Base-by-base conservation (phyloP, 2,888 invertebrate genomes). In the Enoplolaimus lenunculus region DNA sequence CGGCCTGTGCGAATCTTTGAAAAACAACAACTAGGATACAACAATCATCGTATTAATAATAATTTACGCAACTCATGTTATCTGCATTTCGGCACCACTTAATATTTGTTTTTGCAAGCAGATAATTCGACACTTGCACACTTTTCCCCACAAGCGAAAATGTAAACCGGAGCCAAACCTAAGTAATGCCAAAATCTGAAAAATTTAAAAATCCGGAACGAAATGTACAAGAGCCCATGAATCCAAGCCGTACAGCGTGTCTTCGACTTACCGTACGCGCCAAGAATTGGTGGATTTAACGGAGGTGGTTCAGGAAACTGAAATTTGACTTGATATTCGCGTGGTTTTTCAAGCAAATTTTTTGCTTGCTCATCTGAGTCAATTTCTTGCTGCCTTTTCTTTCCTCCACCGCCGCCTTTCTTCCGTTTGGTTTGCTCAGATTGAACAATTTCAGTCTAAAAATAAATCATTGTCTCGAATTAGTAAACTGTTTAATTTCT, bases 281-380 rank as follows among this genome's bases (percentile, higher is more conserved):
- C 98, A 62, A 99, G 86, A 79, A 99, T 91, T 16, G 98, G 98
- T 45, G 98, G 97, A 81, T 92, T 93, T 68, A 99, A 84, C 64
- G 93, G 92, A 65, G 95, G 89, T 33, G 98, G 95, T 82, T 93
- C 92, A 0, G 97, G 98, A 84, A 98, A 98, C 73, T 88, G 87
- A 84, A 99, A 99, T 84, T 97, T 98, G 74, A 98, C 98, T 75
- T 91, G 85, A 82, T 98, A 98, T 75, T 98, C 98, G 81, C 89
- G 90, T 21, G 95, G 97, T 76, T 87, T 88, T 77, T 90, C 88
- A 74, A 98, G 82, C 69, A 98, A 82, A 80, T 92, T 13, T 68
- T 33, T 26, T 13, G 34, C 13, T 68, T 7, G 7, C 7, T 3
- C 7, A 30, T 62, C 30, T 7, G 3, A 7, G 30, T 62, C 30